Conservation (phyloP, 2,797 vertebrate genomes). For the Sarcoramphus papa region DNA sequence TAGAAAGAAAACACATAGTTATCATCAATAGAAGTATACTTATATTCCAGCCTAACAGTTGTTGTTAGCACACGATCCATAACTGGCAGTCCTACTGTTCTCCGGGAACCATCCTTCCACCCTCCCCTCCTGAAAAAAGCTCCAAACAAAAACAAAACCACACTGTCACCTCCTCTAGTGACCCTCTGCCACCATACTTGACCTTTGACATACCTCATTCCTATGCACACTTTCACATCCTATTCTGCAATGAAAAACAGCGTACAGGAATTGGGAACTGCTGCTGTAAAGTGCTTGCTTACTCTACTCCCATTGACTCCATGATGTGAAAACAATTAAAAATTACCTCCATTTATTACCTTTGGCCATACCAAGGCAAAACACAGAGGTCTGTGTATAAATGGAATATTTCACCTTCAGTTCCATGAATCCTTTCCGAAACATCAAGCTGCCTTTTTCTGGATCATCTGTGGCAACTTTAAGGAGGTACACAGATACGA, state of each 20-base stretch:
- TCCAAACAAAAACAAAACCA: background rate
- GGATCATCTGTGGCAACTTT: background rate
- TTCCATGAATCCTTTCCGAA: background rate
- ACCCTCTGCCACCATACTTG: background rate
- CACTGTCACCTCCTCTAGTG: background rate
- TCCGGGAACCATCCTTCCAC: background rate
- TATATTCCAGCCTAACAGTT: background rate
- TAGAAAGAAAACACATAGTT: background rate
- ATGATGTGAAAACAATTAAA: background rate
- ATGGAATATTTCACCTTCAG: background rate
- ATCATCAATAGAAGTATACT: background rate
- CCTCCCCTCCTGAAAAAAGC: background rate
- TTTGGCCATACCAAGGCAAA: background rate
- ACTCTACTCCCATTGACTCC: background rate
- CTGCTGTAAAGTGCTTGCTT: background rate
- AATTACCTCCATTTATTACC: background rate
- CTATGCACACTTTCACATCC: background rate
- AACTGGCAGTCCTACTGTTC: background rate
- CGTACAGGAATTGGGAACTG: background rate
- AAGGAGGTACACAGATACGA: background rate
- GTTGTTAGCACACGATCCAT: fast-evolving
- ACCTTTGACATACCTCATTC: background rate
- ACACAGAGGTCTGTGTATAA: background rate
- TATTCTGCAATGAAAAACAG: background rate
- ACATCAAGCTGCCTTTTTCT: background rate